Percentiles rank a stretch among this genome's conserved stretches.
Evolutionary conservation across 2,113 vertebrate genomes (phyloP).

Genomic region (Gavialis gangeticus): DNA sequence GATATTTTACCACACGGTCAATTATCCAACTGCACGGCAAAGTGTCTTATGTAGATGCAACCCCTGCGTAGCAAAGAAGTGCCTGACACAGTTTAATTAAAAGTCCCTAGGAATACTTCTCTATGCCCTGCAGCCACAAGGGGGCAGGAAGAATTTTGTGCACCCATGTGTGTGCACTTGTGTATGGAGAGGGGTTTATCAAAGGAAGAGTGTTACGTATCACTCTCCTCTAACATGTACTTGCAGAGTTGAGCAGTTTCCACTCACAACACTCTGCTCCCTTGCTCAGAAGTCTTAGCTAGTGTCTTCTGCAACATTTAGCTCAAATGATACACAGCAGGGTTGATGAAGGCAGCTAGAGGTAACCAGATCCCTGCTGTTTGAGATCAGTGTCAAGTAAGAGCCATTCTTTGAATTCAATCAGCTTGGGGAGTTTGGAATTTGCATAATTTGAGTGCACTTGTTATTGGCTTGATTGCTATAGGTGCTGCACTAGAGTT

Average conservation of each 20-base stretch:
- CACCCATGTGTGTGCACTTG: neutral
- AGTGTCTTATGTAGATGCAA: too few relatives aligned
- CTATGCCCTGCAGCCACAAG: neutral
- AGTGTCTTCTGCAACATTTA: neutral
- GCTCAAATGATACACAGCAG: neutral
- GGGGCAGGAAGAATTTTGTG: fast-evolving
- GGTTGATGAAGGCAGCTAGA: neutral
- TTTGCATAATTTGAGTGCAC: neutral
- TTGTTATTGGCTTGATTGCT: neutral
- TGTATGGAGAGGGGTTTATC: neutral
- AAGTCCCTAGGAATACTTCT: neutral
- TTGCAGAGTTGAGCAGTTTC: too few relatives aligned
- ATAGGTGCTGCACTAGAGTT: neutral
- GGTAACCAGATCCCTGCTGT: neutral
- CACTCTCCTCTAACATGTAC: too few relatives aligned
- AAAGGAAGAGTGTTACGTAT: neutral
- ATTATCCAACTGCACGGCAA: too few relatives aligned
- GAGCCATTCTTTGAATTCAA: neutral
- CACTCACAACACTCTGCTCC: too few relatives aligned
- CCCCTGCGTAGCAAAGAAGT: too few relatives aligned
- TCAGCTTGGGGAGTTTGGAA: neutral
- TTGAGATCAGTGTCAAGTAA: neutral
- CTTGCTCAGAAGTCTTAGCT: neutral
- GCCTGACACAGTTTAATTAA: neutral
- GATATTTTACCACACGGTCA: too few relatives aligned